phyloP scores from a whole-genome alignment of 2,888 invertebrate genomes.

The Cheilosia vulpina region DNA sequence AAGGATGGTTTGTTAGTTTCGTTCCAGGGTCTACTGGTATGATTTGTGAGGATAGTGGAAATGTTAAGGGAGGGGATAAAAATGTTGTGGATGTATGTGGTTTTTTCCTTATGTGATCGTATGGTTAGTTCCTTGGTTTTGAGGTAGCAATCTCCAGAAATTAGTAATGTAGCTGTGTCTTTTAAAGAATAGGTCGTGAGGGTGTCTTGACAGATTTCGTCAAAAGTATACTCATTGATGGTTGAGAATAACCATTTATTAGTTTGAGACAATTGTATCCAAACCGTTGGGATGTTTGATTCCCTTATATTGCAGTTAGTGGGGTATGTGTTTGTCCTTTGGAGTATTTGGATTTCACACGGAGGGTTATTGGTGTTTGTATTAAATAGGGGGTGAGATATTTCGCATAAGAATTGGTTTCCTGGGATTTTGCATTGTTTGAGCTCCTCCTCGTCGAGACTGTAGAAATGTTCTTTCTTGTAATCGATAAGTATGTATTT shows the following conservation, averaged over 20 bases:
- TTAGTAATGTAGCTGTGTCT: background rate
- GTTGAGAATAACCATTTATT: slow-evolving; percentile 17
- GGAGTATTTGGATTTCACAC: slow-evolving; percentile 1
- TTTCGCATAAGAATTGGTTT: background rate
- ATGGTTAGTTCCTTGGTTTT: too few relatives aligned
- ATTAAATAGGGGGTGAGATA: slow-evolving; percentile 11
- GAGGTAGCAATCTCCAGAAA: too few relatives aligned
- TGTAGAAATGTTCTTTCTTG: background rate
- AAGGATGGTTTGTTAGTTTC: too few relatives aligned
- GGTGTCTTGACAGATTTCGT: slow-evolving; percentile 6
- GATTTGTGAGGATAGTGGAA: too few relatives aligned
- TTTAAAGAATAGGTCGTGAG: slow-evolving; percentile 11
- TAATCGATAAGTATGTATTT: background rate
- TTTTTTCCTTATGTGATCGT: too few relatives aligned
- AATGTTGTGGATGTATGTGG: too few relatives aligned
- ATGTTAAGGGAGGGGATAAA: too few relatives aligned
- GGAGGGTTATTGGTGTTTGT: background rate
- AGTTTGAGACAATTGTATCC: background rate
- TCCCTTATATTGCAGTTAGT: background rate
- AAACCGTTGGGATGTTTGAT: background rate
- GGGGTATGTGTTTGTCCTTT: background rate
- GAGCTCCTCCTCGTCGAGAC: background rate
- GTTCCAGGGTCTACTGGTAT: too few relatives aligned
- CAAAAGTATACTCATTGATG: background rate
- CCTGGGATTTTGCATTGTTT: background rate